Evolutionary conservation across 2,113 vertebrate species (phyloP), one percentile per base, ranked within the genome.

Genomic region (Tragelaphus scriptus): DNA sequence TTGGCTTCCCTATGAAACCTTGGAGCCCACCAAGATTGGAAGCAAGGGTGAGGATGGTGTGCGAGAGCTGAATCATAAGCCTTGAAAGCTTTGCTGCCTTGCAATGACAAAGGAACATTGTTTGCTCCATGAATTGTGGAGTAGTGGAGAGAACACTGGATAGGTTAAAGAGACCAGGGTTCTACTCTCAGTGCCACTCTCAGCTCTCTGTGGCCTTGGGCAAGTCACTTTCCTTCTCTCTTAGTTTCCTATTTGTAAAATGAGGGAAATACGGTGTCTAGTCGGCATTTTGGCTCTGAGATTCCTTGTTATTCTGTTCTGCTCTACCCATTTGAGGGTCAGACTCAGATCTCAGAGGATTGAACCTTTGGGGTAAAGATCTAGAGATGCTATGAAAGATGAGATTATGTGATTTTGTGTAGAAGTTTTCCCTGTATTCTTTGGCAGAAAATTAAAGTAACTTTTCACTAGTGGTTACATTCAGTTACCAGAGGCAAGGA

Each of bases 161-260:
- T 95, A 88, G n/a, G 55, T 96, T 63, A 85, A 94, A 87, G 81
- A 88, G 51, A 65, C 36, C 30, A 93, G 58, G 7, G 15, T 68
- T 97, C n/a, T 81, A 32, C 53, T 96, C n/a, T 55, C 77, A 95
- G 84, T 36, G 51, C 65, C 53, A 90, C 90, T n/a, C 55, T n/a
- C 61, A 93, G 40, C 28, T 86, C 21, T 75, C 14, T 93, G 49
- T 95, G 93, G 36, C 49, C 86, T 92, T 71, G 19, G 87, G 23
- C 44, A 82, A 92, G 49, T 95, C 65, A 89, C 28, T 86, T 97
- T 87, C 86, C 77, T 95, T 93, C 68, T 88, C 91, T 59, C 56
- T 63, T 79, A 87, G 32, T 79, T 90, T 96, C 40, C 6, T 61
- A 82, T n/a, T 85, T 98, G 61, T 65, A 61, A 94, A 88, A 86